Evolutionary conservation across 92 coral and sea anemone species (phyloP).

Genomic region (Micromussa lordhowensis): DNA sequence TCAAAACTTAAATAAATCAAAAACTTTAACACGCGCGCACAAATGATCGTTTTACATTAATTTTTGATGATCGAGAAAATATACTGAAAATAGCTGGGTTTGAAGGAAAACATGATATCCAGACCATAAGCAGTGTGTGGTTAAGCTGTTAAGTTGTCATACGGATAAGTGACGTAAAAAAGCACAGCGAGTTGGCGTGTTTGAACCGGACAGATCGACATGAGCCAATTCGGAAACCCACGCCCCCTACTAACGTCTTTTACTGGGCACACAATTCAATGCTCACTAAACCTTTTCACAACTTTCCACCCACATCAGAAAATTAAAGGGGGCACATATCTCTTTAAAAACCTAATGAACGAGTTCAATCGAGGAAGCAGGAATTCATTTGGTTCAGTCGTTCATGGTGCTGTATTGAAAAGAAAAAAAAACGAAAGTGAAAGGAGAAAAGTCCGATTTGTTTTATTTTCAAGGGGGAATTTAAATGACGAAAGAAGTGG

Average conservation of each 20-base stretch:
- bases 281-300: not conserved
- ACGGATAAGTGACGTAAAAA: not conserved
- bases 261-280: not conserved
- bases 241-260: not conserved
- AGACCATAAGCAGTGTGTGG: not conserved
- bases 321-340: too few relatives aligned
- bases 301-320: too few relatives aligned
- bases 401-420: too few relatives aligned
- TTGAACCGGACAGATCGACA: not conserved
- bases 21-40: not conserved
- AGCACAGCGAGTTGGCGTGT: not conserved
- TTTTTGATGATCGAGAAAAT: not conserved
- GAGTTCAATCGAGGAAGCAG: too few relatives aligned
- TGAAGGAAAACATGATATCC: not conserved
- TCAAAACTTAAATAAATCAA: not conserved
- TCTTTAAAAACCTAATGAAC: too few relatives aligned
- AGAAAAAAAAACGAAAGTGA: too few relatives aligned
- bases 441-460: too few relatives aligned
- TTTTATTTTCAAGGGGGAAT: too few relatives aligned
- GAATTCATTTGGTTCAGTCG: too few relatives aligned
- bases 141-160: not conserved
- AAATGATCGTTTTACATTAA: not conserved
- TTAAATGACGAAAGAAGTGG: too few relatives aligned
- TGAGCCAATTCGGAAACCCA: not conserved
- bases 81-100: not conserved